Percentiles rank a stretch among this genome's conserved stretches.
These are phyloP conservation scores for Aldrovandia affinis DNA, from an alignment of 2,797 vertebrate species.

Conservation along the genomic window DNA sequence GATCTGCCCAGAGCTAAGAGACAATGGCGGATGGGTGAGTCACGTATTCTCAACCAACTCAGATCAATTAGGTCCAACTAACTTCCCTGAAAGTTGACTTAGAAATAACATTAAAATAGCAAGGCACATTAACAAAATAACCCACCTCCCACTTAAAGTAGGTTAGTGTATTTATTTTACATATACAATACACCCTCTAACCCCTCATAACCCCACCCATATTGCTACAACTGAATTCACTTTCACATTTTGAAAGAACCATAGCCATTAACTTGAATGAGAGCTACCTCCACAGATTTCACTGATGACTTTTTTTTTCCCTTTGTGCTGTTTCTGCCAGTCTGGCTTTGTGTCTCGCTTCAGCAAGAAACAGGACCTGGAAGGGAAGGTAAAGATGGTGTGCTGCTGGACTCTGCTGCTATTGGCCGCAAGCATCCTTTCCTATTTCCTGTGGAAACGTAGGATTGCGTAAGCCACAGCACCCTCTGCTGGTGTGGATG, in stretches of 20 bases:
- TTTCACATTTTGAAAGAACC: neutral
- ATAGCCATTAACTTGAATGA: neutral
- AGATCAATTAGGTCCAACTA: neutral
- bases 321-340: slow-evolving; percentile 48
- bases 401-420: slow-evolving; percentile 69
- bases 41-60: neutral
- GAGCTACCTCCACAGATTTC: neutral
- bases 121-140: neutral
- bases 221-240: neutral
- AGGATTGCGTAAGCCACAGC: slow-evolving; percentile 50
- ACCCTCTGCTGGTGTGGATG: slow-evolving; percentile 47
- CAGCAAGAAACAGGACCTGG: slow-evolving; percentile 65
- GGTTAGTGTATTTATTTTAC: neutral
- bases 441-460: slow-evolving; percentile 64
- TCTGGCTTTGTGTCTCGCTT: slow-evolving; percentile 69
- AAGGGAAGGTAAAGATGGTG: slow-evolving; percentile 61
- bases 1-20: slow-evolving; percentile 72
- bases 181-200: too few species aligned
- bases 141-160: too few species aligned
- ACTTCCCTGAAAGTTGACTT: neutral
- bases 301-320: neutral
- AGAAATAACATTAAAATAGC: neutral
- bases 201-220: neutral
- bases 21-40: slow-evolving; percentile 77
- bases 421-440: slow-evolving; percentile 55